phyloP scores from a whole-genome alignment of 2,888 invertebrate species.

The Cephus pulcher region DNA sequence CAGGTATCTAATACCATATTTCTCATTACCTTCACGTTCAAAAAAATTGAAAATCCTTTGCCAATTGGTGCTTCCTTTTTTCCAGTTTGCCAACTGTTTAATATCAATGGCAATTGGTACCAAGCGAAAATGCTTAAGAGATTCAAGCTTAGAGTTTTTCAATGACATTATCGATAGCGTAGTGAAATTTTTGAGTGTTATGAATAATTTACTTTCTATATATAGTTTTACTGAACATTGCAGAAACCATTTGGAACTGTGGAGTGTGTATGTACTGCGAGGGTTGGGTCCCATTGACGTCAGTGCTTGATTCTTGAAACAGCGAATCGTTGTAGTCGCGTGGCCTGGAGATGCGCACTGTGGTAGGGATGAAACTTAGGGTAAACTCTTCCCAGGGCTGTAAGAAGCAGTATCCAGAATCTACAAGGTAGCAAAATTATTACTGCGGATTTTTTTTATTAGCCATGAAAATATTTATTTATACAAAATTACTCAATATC shows the following conservation, averaged over 20 bases:
- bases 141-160: not conserved
- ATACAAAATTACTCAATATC: not conserved
- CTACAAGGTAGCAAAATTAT: not conserved
- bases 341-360: not conserved
- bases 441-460: not conserved
- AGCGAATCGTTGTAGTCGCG: slow-evolving; percentile 1
- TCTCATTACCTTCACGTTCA: not conserved
- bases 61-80: not conserved
- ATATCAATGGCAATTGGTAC: not conserved
- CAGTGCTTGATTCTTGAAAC: slow-evolving; percentile 38
- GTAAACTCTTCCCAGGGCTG: not conserved
- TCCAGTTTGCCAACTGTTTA: not conserved
- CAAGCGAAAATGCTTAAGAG: not conserved
- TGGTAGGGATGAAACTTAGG: not conserved
- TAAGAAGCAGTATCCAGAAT: not conserved
- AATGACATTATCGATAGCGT: not conserved
- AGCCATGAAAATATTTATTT: not conserved
- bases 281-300: slow-evolving; percentile 40
- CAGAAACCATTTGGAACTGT: not conserved
- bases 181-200: not conserved
- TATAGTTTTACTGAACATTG: not conserved
- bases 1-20: not conserved
- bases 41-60: not conserved
- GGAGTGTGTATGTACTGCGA: not conserved
- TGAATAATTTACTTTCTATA: slow-evolving; percentile 37